These are phyloP conservation scores for Chaetops frenatus DNA, from an alignment of 2,113 vertebrate species.

Conservation along the genomic window DNA sequence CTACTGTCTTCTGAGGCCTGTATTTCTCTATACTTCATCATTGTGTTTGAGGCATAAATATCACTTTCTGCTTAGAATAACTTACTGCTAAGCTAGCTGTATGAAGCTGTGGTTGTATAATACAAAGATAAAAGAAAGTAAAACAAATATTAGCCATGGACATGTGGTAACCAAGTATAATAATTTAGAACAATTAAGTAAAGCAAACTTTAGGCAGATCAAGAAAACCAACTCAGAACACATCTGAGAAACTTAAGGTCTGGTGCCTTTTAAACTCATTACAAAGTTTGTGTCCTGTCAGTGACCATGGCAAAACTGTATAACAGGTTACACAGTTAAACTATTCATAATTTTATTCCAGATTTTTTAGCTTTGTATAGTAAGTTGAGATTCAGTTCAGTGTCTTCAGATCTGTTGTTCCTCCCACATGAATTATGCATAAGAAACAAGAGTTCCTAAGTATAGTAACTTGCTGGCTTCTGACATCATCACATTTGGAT, in stretches of 20 bases:
- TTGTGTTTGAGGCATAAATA: not conserved
- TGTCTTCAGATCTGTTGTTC: not conserved
- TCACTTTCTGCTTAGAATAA: not conserved
- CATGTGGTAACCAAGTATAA: rapidly evolving
- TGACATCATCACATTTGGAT: not conserved
- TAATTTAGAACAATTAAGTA: not conserved
- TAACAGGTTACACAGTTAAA: not conserved
- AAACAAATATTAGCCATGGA: not conserved
- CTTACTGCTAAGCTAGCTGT: not conserved
- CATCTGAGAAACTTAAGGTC: not conserved
- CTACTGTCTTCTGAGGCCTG: not conserved
- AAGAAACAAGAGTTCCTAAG: not conserved
- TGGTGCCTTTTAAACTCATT: not conserved
- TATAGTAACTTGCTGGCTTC: not conserved
- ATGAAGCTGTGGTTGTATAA: not conserved
- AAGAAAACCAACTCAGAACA: not conserved
- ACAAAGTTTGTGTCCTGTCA: not conserved
- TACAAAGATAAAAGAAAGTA: not conserved
- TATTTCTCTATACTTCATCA: not conserved
- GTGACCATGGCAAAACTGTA: not conserved
- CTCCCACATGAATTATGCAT: not conserved
- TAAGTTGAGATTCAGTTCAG: not conserved
- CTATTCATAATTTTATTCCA: not conserved
- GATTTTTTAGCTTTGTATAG: not conserved
- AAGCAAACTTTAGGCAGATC: not conserved